phyloP scores from a whole-genome alignment of 53 echinoderm and acorn worm species.

The Echinometra lucunter region DNA sequence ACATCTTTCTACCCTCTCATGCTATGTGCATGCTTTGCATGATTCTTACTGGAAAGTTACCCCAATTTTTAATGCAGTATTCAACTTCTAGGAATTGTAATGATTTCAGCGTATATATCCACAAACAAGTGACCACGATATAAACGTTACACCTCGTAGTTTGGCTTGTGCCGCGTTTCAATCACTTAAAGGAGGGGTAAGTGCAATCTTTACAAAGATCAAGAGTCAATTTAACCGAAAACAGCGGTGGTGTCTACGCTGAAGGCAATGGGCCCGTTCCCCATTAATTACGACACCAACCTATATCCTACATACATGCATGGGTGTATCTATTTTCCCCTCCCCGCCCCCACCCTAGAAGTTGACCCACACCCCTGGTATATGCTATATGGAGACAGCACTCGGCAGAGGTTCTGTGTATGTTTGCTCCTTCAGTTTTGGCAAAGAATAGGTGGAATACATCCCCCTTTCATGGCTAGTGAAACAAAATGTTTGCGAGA shows the following conservation, averaged over 20 bases:
- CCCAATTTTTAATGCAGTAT: too few species aligned
- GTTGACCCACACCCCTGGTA: background rate
- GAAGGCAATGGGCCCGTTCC: background rate
- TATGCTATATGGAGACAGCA: background rate
- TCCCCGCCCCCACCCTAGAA: background rate
- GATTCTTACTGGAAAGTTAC: too few species aligned
- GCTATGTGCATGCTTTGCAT: too few species aligned
- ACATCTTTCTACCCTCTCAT: too few species aligned
- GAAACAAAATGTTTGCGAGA: constrained; percentile 28
- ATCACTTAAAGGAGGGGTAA: background rate
- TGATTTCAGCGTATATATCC: too few species aligned
- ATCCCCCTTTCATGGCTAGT: background rate
- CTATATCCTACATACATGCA: background rate
- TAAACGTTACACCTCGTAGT: too few species aligned
- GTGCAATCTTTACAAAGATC: background rate
- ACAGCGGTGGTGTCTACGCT: background rate
- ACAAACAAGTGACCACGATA: too few species aligned
- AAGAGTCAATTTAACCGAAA: background rate
- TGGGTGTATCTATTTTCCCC: background rate
- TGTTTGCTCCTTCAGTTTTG: constrained; percentile 39
- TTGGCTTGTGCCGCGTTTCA: too few species aligned
- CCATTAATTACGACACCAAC: background rate
- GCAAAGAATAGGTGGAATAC: constrained; percentile 23
- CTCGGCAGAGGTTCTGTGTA: background rate
- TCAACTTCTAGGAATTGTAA: too few species aligned